Conservation (phyloP, 2,888 invertebrate species). For the Ligdia adustata region DNA sequence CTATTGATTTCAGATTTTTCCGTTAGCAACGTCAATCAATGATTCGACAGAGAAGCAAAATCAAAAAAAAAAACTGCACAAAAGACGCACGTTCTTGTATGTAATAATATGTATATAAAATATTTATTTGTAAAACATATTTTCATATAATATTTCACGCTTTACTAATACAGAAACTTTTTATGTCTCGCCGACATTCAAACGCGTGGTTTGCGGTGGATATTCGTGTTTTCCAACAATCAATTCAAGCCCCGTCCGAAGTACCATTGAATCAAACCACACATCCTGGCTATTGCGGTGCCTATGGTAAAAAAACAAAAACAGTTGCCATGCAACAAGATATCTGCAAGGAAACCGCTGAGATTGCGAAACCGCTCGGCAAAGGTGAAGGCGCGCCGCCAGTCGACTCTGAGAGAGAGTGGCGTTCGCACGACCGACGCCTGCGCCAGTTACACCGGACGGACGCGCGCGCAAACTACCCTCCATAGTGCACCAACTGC, state of each 20-base stretch:
- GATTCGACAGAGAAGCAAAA: no score
- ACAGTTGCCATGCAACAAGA: slow-evolving; percentile 81
- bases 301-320: slow-evolving; percentile 43
- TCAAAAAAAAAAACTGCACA: no score
- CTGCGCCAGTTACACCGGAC: slow-evolving; percentile 47
- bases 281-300: slow-evolving; percentile 37
- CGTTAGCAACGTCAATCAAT: no score
- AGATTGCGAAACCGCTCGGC: slow-evolving; percentile 73
- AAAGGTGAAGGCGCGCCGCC: slow-evolving; percentile 71
- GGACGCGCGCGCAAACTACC: slow-evolving; percentile 53
- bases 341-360: slow-evolving; percentile 74
- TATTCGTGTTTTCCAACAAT: slow-evolving; percentile 9
- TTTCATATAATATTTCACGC: background rate
- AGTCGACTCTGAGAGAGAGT: slow-evolving; percentile 75
- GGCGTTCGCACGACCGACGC: slow-evolving; percentile 64
- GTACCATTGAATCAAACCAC: slow-evolving; percentile 25
- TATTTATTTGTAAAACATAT: no score
- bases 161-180: background rate
- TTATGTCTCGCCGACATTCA: background rate
- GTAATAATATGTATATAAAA: no score
- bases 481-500: slow-evolving; percentile 49
- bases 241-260: slow-evolving; percentile 12
- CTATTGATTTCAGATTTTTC: no score
- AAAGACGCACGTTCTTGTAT: no score
- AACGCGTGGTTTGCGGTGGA: slow-evolving; percentile 8